Percentiles rank a stretch among this genome's conserved stretches.
phyloP scores from a whole-genome alignment of 2,797 vertebrate genomes.

The Platalea minor region DNA sequence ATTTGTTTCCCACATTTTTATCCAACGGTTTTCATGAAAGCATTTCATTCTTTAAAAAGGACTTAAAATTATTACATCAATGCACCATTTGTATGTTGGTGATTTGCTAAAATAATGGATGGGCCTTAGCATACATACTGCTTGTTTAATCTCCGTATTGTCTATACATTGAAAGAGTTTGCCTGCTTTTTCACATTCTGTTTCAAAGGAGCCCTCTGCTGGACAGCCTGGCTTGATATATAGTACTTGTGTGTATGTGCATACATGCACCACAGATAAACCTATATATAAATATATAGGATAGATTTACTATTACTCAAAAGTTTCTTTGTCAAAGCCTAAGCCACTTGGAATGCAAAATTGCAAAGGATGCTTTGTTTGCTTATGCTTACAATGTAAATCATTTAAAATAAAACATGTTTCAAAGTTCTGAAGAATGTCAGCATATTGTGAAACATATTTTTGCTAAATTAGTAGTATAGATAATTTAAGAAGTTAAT shows the following conservation, averaged over 20 bases:
- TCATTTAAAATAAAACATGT: constrained; percentile 51
- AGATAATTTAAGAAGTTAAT: constrained; percentile 71
- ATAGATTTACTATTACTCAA: constrained; percentile 19
- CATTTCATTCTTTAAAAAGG: background rate
- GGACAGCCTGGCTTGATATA: constrained; percentile 61
- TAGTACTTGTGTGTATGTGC: background rate
- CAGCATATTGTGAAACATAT: constrained; percentile 24
- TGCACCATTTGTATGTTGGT: background rate
- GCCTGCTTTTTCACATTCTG: constrained; percentile 64
- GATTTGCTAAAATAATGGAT: constrained; percentile 28
- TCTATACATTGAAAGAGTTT: constrained; percentile 50
- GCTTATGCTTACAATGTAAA: constrained; percentile 20
- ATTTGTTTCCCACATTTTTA: background rate
- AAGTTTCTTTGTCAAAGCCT: constrained; percentile 27
- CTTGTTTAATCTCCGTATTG: constrained; percentile 39
- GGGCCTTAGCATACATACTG: background rate
- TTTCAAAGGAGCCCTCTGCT: constrained; percentile 84
- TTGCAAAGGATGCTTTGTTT: constrained; percentile 42
- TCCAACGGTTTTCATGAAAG: background rate
- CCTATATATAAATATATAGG: constrained; percentile 3
- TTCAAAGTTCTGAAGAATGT: constrained; percentile 52
- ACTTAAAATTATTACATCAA: background rate
- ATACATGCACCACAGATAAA: background rate
- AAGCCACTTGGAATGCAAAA: constrained; percentile 12
- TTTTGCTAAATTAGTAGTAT: constrained; percentile 67